Evolutionary conservation across 2,113 vertebrate genomes (phyloP).

Genomic region (Meles meles): DNA sequence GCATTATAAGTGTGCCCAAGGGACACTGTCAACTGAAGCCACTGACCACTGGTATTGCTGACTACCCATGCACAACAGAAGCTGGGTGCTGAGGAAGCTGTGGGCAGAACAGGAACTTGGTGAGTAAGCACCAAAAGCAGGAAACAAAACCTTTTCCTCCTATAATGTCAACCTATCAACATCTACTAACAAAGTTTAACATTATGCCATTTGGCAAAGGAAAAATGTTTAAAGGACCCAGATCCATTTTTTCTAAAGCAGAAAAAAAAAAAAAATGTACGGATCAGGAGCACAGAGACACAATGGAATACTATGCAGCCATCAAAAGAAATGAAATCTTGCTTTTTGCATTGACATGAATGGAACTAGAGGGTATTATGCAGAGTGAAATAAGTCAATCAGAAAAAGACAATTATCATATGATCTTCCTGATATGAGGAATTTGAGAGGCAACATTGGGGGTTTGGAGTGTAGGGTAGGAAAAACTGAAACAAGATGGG

Average conservation of each 20-base stretch:
- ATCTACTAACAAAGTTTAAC: neutral
- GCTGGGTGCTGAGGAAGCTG: neutral
- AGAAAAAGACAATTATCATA: too few relatives aligned
- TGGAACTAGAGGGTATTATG: too few relatives aligned
- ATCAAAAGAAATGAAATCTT: too few relatives aligned
- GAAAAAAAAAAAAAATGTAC: neutral
- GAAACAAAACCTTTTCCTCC: neutral
- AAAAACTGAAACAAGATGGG: too few relatives aligned
- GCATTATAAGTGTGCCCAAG: neutral
- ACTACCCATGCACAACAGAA: fast-evolving
- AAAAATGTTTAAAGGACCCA: neutral
- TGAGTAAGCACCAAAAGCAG: neutral
- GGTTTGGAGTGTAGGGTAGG: too few relatives aligned
- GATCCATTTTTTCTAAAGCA: neutral
- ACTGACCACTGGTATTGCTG: neutral
- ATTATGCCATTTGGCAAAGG: neutral
- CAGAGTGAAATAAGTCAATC: too few relatives aligned
- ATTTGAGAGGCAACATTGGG: too few relatives aligned
- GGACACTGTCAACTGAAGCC: neutral
- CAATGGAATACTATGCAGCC: too few relatives aligned
- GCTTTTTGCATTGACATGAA: too few relatives aligned
- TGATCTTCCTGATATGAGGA: too few relatives aligned
- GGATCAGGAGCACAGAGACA: neutral
- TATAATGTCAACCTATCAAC: neutral
- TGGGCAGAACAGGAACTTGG: neutral